Base-by-base conservation (phyloP, 2,113 vertebrate species). In the Seriola aureovittata region DNA sequence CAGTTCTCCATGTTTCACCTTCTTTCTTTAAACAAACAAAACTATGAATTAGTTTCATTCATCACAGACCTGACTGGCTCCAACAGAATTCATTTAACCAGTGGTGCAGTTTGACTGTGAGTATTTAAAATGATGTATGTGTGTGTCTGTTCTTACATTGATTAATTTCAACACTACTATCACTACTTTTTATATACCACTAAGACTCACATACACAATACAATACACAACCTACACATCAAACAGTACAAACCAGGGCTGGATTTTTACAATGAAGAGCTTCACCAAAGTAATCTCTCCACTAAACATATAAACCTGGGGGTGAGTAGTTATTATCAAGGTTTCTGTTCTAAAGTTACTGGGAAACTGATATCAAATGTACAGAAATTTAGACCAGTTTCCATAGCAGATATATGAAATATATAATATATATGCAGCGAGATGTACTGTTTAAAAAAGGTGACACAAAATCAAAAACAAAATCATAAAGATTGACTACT, bases 1-100 rank as follows among this genome's bases (percentile, higher is more conserved):
- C 38, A 19, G 62, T 23, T 54, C 60, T 60, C 36, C 29, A 50
- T 8, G 16, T 25, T 75, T 65, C 71, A 52, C 40, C 65, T 75
- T 25, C 75, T 4, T 3, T 5, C 62, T 52, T 17, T 8, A 29
- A 54, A 12, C 21, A 54, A 19, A 54, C 21, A n/a, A 17, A 21
- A n/a, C 52, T 10, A 54, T 54, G 4, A 54, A 54, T 54, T 54
- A 55, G 21, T n/a, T 57, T 57, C n/a, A 57, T n/a, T 54, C 19
- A n/a, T 54, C 50, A n/a, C 19, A 54, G 7, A 54, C n/a, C 8
- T 52, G 19, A 52, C 46, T 19, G 16, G 17, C 46, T 17, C 46
- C 5, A 14, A 48, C 50, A 19, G 6, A 52, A 19, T 52, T 7
- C 17, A 52, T 52, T 21, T 52, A 6, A 8, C 5, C 50, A 52